Percentiles rank a stretch among this genome's conserved stretches.
These are phyloP conservation scores for Gymnogyps californianus DNA, from an alignment of 2,113 vertebrate genomes.

Conservation along the genomic window DNA sequence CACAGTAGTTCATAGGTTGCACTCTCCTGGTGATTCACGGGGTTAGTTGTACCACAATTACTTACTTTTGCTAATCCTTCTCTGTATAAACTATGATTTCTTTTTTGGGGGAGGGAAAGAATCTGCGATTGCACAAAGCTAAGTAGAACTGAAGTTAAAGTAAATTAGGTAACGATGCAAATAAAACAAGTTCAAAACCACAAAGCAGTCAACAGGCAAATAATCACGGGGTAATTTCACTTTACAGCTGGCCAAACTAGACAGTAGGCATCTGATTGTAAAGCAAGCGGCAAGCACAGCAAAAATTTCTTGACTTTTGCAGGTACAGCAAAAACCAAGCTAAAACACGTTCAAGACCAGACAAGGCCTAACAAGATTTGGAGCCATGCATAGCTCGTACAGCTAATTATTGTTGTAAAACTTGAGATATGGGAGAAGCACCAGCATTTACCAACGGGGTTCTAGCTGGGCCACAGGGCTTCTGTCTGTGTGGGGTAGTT, in stretches of 20 bases:
- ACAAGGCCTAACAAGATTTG: not conserved
- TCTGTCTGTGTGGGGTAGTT: rapidly evolving
- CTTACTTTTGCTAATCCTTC: not conserved
- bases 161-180: not conserved
- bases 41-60: not conserved
- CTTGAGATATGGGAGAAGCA: not conserved
- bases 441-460: not conserved
- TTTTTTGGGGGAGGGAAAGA: not conserved
- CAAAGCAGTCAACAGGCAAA: not conserved
- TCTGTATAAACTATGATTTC: not conserved
- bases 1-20: not conserved
- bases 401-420: not conserved
- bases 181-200: not conserved
- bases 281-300: not conserved
- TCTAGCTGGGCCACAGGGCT: not conserved
- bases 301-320: not conserved
- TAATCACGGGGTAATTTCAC: not conserved
- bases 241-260: not conserved
- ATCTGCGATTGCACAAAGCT: not conserved
- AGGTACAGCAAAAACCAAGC: not conserved
- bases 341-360: not conserved
- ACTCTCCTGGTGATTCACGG: not conserved
- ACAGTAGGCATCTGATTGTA: not conserved
- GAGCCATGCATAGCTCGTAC: not conserved
- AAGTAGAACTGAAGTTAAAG: not conserved